Percentiles rank a stretch among this genome's conserved stretches.
phyloP scores from a whole-genome alignment of 2,113 vertebrate genomes.

The Madoqua kirkii region DNA sequence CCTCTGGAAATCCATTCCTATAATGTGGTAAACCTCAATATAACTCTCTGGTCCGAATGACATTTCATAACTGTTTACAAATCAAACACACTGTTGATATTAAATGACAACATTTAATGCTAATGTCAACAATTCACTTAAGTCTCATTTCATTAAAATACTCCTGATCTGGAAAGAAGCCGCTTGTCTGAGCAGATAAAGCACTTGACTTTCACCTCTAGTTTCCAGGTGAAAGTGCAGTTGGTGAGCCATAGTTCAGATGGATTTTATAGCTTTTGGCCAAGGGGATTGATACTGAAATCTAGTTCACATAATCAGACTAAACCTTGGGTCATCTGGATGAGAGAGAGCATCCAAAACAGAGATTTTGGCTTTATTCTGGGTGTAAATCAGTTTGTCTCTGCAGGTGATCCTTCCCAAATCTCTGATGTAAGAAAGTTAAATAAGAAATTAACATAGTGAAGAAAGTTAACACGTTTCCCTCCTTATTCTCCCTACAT shows the following conservation, averaged over 20 bases:
- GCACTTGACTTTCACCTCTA: conserved; percentile 25
- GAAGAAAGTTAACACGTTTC: background rate
- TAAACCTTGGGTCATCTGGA: background rate
- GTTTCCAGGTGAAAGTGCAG: conserved; percentile 22
- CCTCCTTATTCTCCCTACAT: background rate
- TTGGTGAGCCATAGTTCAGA: conserved; percentile 34
- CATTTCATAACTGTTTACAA: conserved; percentile 69
- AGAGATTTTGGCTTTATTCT: background rate
- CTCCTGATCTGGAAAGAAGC: conserved; percentile 10
- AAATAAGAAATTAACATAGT: background rate
- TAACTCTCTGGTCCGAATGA: conserved; percentile 67
- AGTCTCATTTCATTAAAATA: conserved; percentile 58
- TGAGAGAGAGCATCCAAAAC: background rate
- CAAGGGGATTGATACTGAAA: background rate
- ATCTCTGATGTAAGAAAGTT: background rate
- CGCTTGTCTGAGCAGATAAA: conserved; percentile 26
- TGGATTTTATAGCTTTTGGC: conserved; percentile 45
- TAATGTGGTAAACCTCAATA: conserved; percentile 78
- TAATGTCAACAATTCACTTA: conserved; percentile 52
- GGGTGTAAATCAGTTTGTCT: background rate
- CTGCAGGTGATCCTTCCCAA: background rate
- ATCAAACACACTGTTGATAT: conserved; percentile 57
- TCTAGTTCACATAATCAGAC: background rate
- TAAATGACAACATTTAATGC: conserved; percentile 54
- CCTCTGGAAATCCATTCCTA: conserved; percentile 81